These are phyloP conservation scores for Somateria mollissima DNA, from an alignment of 2,797 vertebrate genomes.

Conservation along the genomic window DNA sequence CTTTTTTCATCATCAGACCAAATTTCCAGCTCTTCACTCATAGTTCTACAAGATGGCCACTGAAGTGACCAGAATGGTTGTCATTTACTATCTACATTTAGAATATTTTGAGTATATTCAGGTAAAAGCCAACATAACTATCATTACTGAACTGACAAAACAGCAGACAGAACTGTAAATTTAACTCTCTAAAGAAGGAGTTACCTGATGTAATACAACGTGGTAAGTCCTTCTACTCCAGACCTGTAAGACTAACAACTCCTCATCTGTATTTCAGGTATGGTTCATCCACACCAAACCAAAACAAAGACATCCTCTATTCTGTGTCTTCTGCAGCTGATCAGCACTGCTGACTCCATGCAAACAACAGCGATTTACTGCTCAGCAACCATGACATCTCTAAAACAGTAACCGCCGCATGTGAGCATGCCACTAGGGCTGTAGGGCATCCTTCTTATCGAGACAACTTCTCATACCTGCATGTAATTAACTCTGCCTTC, in stretches of 20 bases:
- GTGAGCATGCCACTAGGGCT: not conserved
- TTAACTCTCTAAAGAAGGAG: not conserved
- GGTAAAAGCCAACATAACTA: not conserved
- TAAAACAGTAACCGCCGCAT: not conserved
- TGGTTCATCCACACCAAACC: not conserved
- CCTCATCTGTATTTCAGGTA: not conserved
- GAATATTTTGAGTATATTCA: not conserved
- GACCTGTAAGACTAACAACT: not conserved
- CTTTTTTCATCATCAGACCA: not conserved
- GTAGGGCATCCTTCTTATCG: not conserved
- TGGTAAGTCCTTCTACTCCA: not conserved
- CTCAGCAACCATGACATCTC: not conserved
- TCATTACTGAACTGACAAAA: not conserved
- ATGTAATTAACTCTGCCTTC: slow-evolving; percentile 22
- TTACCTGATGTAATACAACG: not conserved
- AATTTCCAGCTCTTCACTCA: not conserved
- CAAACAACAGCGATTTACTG: not conserved
- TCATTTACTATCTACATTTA: not conserved
- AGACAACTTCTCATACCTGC: not conserved
- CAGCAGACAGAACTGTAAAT: not conserved
- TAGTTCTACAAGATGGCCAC: not conserved
- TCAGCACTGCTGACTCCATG: not conserved
- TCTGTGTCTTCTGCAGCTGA: not conserved
- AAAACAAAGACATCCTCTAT: not conserved
- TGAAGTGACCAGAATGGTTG: not conserved